Conservation (phyloP, 2,797 vertebrate species). For the Phrynocephalus forsythii region DNA sequence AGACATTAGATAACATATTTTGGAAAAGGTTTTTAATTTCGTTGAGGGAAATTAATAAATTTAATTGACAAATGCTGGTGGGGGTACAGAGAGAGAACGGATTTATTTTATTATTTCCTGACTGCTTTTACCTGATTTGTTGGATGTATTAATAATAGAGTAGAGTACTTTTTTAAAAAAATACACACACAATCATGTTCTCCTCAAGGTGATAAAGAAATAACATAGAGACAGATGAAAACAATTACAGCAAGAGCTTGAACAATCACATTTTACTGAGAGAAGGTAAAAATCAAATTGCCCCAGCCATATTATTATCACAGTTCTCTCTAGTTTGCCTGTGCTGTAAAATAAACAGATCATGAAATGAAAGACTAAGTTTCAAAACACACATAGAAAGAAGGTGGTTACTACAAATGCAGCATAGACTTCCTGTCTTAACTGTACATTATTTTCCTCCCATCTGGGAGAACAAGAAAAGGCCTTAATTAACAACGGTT, state of each 20-base stretch:
- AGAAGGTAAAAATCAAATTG: slow-evolving; percentile 58
- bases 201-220: slow-evolving; percentile 52
- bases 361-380: slow-evolving; percentile 59
- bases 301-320: slow-evolving; percentile 58
- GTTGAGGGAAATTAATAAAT: slow-evolving; percentile 59
- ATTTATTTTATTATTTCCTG: slow-evolving; percentile 56
- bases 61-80: slow-evolving; percentile 49
- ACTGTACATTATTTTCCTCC: slow-evolving; percentile 49
- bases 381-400: slow-evolving; percentile 65
- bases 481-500: slow-evolving; percentile 62
- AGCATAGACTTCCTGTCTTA: slow-evolving; percentile 39
- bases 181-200: slow-evolving; percentile 44
- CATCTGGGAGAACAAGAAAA: slow-evolving; percentile 24
- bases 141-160: slow-evolving; percentile 42
- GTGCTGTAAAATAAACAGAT: slow-evolving; percentile 69
- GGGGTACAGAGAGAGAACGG: slow-evolving; percentile 20
- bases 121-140: slow-evolving; percentile 53
- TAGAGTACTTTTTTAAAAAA: slow-evolving; percentile 55
- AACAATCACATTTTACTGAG: slow-evolving; percentile 51
- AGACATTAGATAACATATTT: slow-evolving; percentile 33
- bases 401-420: slow-evolving; percentile 47
- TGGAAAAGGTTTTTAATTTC: slow-evolving; percentile 23
- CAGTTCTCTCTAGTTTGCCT: slow-evolving; percentile 61
- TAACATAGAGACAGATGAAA: slow-evolving; percentile 52
- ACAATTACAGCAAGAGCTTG: slow-evolving; percentile 42